Percentiles rank a stretch among this genome's conserved stretches.
phyloP scores from a whole-genome alignment of 2,888 invertebrate species.

The Dicranocentrus wangi region DNA sequence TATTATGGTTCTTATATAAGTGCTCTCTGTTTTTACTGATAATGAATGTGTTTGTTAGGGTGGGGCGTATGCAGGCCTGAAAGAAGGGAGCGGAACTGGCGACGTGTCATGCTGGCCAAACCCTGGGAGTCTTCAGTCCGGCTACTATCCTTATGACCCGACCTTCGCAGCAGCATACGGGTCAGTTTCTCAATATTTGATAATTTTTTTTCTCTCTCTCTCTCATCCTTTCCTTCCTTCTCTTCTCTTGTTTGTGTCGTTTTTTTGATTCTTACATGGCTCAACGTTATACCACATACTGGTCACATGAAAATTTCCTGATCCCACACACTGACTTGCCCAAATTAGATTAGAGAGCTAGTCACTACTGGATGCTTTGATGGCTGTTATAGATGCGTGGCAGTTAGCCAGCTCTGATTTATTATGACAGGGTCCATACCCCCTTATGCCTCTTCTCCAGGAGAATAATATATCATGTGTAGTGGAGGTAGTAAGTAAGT shows the following conservation, averaged over 20 bases:
- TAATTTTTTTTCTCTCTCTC: conserved; percentile 31
- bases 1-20: conserved; percentile 22
- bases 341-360: conserved; percentile 73
- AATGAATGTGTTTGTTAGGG: conserved; percentile 72
- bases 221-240: conserved; percentile 11
- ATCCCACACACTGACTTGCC: conserved; percentile 73
- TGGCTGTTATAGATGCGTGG: conserved; percentile 41
- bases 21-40: conserved; percentile 71
- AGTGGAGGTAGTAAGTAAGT: not conserved
- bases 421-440: conserved; percentile 73
- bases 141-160: conserved; percentile 89
- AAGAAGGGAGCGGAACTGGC: conserved; percentile 85
- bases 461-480: conserved; percentile 53
- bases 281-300: conserved; percentile 65
- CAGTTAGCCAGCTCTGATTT: conserved; percentile 71
- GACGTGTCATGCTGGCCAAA: conserved; percentile 93
- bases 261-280: conserved; percentile 1
- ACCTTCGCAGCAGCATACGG: conserved; percentile 90
- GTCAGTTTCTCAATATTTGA: conserved; percentile 79
- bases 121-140: conserved; percentile 90
- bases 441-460: conserved; percentile 68
- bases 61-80: conserved; percentile 77
- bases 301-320: conserved; percentile 73
- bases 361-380: conserved; percentile 70
- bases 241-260: conserved; percentile 18